Evolutionary conservation across 1,140 invertebrate genomes (phyloP).

Genomic region (Papilio xuthus): DNA sequence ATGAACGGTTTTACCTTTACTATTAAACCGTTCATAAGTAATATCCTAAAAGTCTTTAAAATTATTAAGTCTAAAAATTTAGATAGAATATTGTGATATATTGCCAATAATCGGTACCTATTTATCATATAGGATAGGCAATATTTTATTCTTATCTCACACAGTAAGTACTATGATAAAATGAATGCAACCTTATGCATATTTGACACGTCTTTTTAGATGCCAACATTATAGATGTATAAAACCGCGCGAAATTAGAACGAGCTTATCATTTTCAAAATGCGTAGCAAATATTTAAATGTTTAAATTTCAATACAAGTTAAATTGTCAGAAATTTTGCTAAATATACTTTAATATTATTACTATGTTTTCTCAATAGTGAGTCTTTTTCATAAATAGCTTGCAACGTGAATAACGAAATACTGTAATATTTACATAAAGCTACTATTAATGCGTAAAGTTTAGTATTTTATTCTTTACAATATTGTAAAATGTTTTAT

Average conservation of each 20-base stretch:
- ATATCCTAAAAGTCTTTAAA: too few species aligned
- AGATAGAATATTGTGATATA: too few species aligned
- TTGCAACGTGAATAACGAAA: background rate
- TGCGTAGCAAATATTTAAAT: background rate
- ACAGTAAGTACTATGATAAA: background rate
- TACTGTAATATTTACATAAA: background rate
- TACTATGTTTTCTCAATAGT: background rate
- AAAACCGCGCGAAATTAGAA: slow-evolving; percentile 21
- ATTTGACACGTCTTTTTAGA: background rate
- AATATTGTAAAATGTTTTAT: slow-evolving; percentile 18
- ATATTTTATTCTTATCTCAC: too few species aligned
- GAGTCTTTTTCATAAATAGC: background rate
- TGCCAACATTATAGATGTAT: background rate
- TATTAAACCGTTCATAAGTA: too few species aligned
- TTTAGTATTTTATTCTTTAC: background rate
- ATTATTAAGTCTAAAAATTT: too few species aligned
- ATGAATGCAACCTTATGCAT: background rate
- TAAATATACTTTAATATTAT: background rate
- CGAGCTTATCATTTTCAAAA: background rate
- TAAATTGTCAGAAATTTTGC: background rate
- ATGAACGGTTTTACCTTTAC: too few species aligned
- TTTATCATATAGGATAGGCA: too few species aligned
- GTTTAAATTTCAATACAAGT: background rate
- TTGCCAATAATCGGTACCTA: too few species aligned
- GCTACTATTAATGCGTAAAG: background rate